phyloP scores from a whole-genome alignment of 2,888 invertebrate species.

The Julus scandinavius region DNA sequence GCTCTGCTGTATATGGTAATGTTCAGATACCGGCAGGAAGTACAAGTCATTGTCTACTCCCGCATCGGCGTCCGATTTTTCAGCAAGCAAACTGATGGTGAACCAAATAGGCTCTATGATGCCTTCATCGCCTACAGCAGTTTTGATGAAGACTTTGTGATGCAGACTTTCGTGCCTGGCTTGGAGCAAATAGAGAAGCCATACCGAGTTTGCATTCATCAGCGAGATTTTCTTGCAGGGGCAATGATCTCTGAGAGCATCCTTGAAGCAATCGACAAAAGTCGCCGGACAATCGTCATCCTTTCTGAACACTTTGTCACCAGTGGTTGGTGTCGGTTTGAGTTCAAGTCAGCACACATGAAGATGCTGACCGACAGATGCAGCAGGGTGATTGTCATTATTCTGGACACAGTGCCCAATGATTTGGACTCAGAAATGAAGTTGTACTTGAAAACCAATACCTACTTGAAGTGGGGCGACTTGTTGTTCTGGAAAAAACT shows the following conservation, averaged over 20 bases:
- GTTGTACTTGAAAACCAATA: slow-evolving; percentile 61
- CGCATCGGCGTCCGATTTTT: slow-evolving; percentile 52
- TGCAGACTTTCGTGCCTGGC: slow-evolving; percentile 58
- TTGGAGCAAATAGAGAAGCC: slow-evolving; percentile 59
- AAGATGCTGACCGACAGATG: slow-evolving; percentile 61
- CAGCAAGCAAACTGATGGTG: slow-evolving; percentile 21
- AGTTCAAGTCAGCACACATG: slow-evolving; percentile 61
- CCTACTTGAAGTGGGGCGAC: slow-evolving; percentile 61
- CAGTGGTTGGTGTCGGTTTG: slow-evolving; percentile 63
- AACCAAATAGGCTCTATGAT: slow-evolving; percentile 60
- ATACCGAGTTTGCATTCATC: slow-evolving; percentile 61
- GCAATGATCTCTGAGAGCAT: slow-evolving; percentile 62
- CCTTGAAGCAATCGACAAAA: slow-evolving; percentile 60
- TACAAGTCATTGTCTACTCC: slow-evolving; percentile 55
- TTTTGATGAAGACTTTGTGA: slow-evolving; percentile 60
- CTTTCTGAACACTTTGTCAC: slow-evolving; percentile 58
- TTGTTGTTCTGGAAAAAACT: slow-evolving; percentile 62
- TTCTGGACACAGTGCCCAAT: slow-evolving; percentile 62
- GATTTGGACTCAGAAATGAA: slow-evolving; percentile 61
- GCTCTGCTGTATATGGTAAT: slow-evolving; percentile 53
- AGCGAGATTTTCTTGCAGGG: slow-evolving; percentile 62
- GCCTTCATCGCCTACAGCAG: slow-evolving; percentile 62
- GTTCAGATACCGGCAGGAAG: neutral
- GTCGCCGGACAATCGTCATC: slow-evolving; percentile 61
- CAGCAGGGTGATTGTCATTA: slow-evolving; percentile 62